Conservation (phyloP, 2,113 vertebrate genomes). For the Scalopus aquaticus region DNA sequence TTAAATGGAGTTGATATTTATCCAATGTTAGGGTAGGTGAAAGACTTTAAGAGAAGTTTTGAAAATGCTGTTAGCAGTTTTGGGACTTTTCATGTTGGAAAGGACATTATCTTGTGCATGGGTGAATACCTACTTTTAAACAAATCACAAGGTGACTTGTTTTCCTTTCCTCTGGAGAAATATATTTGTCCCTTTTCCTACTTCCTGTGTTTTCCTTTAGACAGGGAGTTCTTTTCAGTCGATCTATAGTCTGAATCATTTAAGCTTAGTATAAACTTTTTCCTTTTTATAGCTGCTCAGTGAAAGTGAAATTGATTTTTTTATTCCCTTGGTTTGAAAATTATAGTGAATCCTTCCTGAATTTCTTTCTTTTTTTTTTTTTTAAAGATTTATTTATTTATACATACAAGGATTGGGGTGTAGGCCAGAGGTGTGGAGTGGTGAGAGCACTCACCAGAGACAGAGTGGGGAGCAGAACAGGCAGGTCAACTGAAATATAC, state of each 20-base stretch:
- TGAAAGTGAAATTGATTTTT: conserved; percentile 50
- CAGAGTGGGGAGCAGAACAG: too few relatives aligned
- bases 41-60: conserved; percentile 17
- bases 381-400: too few relatives aligned
- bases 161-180: neutral
- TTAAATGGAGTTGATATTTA: conserved; percentile 39
- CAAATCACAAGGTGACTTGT: neutral
- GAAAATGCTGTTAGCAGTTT: neutral
- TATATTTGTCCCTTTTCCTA: neutral
- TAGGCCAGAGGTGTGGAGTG: too few relatives aligned
- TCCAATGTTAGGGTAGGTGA: neutral
- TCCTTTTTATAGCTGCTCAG: conserved; percentile 21
- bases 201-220: conserved; percentile 6
- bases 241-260: conserved; percentile 8
- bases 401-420: too few relatives aligned
- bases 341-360: neutral
- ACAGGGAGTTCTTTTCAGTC: neutral
- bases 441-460: too few relatives aligned
- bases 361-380: too few relatives aligned
- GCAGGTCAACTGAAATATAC: too few relatives aligned
- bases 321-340: neutral
- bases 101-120: neutral
- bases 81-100: neutral
- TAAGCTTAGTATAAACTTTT: neutral
- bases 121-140: neutral